Conservation (phyloP, 2,888 invertebrate species). For the Tenthredo scrophulariae region DNA sequence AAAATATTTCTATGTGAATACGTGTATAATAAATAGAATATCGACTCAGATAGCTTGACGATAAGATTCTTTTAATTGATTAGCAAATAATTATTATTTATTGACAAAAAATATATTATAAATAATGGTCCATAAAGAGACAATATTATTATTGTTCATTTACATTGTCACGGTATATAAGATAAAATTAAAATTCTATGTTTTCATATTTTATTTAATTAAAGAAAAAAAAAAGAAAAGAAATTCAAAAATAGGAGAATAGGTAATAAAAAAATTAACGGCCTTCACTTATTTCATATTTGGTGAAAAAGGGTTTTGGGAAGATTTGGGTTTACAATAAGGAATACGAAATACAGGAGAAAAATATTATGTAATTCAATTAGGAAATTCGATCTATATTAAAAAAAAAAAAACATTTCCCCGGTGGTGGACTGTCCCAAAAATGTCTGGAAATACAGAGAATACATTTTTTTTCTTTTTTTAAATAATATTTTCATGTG, state of each 20-base stretch:
- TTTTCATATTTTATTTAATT: background rate
- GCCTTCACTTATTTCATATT: background rate
- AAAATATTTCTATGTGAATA: no score
- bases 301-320: background rate
- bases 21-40: background rate
- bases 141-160: background rate
- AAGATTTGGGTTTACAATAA: background rate
- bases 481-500: background rate
- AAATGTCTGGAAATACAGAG: conserved; percentile 78
- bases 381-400: conserved; percentile 77
- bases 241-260: background rate
- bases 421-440: conserved; percentile 74
- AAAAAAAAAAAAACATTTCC: conserved; percentile 70
- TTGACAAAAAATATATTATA: conserved; percentile 46
- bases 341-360: conserved; percentile 1
- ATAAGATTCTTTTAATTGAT: background rate
- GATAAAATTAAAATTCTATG: background rate
- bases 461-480: conserved; percentile 57
- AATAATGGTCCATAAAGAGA: conserved; percentile 15
- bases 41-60: background rate
- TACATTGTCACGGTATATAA: background rate
- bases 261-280: background rate
- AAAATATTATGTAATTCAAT: conserved; percentile 64
- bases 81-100: conserved; percentile 15
- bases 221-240: no score